Conservation (phyloP, 2,113 vertebrate genomes). For the Pungitius pungitius region DNA sequence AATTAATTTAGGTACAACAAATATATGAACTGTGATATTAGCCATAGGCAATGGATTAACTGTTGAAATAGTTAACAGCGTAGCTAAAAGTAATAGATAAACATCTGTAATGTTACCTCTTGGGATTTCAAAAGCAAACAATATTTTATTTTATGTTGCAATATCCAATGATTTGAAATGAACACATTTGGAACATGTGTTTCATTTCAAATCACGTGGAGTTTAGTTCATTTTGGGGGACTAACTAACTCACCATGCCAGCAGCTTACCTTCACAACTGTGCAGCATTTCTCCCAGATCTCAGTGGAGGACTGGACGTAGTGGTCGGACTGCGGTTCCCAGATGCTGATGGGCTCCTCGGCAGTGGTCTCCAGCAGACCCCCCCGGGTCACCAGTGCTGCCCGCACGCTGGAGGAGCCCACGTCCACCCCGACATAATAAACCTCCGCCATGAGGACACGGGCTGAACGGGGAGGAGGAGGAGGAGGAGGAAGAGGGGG, state of each 20-base stretch:
- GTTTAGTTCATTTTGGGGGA: background rate
- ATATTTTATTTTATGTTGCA: background rate
- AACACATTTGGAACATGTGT: background rate
- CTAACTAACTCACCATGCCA: background rate
- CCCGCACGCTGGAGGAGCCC: constrained; percentile 90
- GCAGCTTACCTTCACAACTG: constrained; percentile 84
- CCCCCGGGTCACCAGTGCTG: constrained; percentile 85
- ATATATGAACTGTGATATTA: background rate
- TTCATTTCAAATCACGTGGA: too few relatives aligned
- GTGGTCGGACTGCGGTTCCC: constrained; percentile 87
- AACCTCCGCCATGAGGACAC: constrained; percentile 53
- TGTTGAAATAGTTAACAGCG: background rate
- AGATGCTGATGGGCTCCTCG: constrained; percentile 85
- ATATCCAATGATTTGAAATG: background rate
- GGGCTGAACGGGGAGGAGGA: background rate
- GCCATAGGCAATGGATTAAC: background rate
- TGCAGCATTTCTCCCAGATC: constrained; percentile 92
- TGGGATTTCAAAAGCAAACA: background rate
- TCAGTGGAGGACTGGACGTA: constrained; percentile 92
- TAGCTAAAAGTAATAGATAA: background rate
- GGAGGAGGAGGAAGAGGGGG: background rate
- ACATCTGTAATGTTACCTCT: too few relatives aligned
- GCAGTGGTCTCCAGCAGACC: constrained; percentile 82
- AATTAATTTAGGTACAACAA: background rate
- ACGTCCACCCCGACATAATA: constrained; percentile 94